Conservation (phyloP, 1,140 invertebrate species). For the Lycorma delicatula region DNA sequence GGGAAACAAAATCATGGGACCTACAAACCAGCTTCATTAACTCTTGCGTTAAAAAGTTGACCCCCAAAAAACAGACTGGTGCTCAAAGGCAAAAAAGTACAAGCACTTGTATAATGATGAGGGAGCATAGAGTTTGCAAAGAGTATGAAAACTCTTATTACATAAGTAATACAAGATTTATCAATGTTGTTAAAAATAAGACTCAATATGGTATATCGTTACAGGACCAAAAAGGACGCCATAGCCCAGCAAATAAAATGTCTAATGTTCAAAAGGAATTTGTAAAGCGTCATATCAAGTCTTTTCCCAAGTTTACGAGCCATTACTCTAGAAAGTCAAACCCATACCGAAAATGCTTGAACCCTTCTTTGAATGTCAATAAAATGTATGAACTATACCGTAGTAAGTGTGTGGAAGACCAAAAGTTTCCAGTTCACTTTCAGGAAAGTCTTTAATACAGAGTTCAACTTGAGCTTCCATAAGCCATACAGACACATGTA, state of each 20-base stretch:
- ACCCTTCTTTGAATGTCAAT: neutral
- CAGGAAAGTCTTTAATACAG: neutral
- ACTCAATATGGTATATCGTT: neutral
- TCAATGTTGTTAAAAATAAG: neutral
- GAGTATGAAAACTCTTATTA: neutral
- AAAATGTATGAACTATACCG: constrained; percentile 9
- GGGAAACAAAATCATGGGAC: too few species aligned
- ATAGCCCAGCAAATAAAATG: constrained; percentile 16
- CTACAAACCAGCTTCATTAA: too few species aligned
- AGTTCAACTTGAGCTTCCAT: neutral
- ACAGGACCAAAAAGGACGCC: neutral
- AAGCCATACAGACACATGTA: neutral
- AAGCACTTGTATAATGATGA: too few species aligned
- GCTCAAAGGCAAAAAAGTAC: too few species aligned
- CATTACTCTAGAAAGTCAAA: constrained; percentile 16
- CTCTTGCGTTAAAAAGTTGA: too few species aligned
- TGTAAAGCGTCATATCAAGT: constrained; percentile 13
- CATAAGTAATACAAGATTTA: neutral
- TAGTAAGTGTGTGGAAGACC: constrained; percentile 2
- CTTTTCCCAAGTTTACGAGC: constrained; percentile 13
- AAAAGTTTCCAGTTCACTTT: neutral
- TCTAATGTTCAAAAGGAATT: constrained; percentile 1
- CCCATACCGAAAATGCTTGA: constrained; percentile 10
- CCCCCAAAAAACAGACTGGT: too few species aligned
- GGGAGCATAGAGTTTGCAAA: neutral